phyloP scores from a whole-genome alignment of 2,113 vertebrate species.

The Laterallus jamaicensis region DNA sequence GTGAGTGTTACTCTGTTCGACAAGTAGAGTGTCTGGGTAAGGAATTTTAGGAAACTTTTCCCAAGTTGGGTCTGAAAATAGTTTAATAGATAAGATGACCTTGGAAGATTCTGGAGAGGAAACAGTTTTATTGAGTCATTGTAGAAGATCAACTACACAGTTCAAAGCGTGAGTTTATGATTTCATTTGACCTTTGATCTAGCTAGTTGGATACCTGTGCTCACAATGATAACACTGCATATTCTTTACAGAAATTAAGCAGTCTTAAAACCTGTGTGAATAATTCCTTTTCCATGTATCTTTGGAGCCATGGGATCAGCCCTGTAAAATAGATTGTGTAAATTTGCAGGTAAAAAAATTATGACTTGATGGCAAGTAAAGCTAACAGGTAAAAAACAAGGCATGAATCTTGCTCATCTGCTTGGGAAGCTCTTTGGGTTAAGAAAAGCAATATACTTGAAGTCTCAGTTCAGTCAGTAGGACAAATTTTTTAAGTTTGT shows the following conservation, averaged over 20 bases:
- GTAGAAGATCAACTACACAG: background rate
- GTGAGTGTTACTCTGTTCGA: background rate
- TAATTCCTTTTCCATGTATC: background rate
- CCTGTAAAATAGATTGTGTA: background rate
- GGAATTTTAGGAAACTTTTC: background rate
- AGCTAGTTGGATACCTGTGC: background rate
- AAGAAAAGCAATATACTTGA: background rate
- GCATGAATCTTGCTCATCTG: background rate
- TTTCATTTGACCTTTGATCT: background rate
- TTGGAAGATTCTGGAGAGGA: background rate
- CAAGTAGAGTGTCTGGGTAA: background rate
- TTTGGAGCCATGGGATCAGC: background rate
- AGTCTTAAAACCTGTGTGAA: background rate
- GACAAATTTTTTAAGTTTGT: background rate
- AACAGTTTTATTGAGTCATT: background rate
- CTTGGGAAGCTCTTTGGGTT: background rate
- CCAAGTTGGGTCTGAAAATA: background rate
- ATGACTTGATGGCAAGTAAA: background rate
- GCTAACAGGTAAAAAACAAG: background rate
- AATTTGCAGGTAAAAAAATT: background rate
- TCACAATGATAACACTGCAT: background rate
- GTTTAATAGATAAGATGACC: background rate
- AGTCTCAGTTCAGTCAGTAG: background rate
- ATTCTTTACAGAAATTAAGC: background rate
- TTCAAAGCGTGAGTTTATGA: background rate